Evolutionary conservation across 1,140 invertebrate species (phyloP), one percentile per base, ranked within the genome.

Genomic region (Acarapis woodi): DNA sequence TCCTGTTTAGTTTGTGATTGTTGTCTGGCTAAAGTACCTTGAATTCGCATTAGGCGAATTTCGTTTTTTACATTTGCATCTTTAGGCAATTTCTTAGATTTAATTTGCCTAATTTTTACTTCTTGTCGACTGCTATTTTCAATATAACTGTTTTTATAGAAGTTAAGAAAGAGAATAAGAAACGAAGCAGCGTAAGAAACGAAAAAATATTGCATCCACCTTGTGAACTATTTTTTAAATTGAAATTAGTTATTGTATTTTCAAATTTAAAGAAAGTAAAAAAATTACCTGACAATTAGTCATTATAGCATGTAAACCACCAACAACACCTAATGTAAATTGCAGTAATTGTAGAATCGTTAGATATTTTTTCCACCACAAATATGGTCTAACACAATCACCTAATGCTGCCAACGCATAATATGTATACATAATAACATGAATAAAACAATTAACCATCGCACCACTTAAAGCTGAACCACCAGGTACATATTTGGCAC

Each of bases 401-500:
- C 80, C 80, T 40, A 83, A 60, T 0, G 77, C 72, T 2, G 76
- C 67, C 8, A 87, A 53, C 0, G 71, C 71, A 53, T 90, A 90
- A 54, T 90, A 93, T 3, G 67, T 64, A 51, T 93, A 90, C 80
- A 90, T 88, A 16, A 88, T 54, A 0, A 88, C 71, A 52, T 87
- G 82, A 26, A 88, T 76, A 33, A 67, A 71, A 41, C 76, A 79
- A 57, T 93, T 90, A 9, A 85, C 69, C 67, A 82, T 71, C 0
- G 74, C 73, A 21, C 73, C 76, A 25, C 83, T 57, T 51, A 78
- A 76, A 8, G 74, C 75, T 78, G 54, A 25, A 39, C 85, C 85
- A 51, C 82, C 83, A 14, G 83, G 79, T 6, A 88, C 78, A 75
- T 78, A 94, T 62, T 87, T 87, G 42, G 85, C 73, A 15, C 79